phyloP scores from a whole-genome alignment of 2,888 invertebrate genomes.

The Trissoscelio sp. region DNA sequence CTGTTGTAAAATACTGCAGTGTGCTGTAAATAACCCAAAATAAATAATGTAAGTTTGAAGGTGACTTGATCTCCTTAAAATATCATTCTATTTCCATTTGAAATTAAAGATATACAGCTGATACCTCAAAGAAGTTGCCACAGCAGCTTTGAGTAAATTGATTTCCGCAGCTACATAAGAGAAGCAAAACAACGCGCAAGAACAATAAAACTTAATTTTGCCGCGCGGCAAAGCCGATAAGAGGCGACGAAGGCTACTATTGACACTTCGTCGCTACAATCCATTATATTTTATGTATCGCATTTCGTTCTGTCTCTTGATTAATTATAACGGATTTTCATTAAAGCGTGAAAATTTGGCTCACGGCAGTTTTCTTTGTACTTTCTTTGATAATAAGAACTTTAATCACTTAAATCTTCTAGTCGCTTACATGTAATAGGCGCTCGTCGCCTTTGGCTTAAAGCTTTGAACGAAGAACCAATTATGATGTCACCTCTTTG shows the following conservation, averaged over 20 bases:
- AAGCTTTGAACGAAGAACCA: slow-evolving; percentile 68
- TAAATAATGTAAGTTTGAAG: no score
- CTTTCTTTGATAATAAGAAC: slow-evolving; percentile 62
- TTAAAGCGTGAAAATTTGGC: slow-evolving; percentile 49
- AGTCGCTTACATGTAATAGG: slow-evolving; percentile 63
- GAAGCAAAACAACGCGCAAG: slow-evolving; percentile 11
- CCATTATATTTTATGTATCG: slow-evolving; percentile 48
- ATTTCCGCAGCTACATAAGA: slow-evolving; percentile 28
- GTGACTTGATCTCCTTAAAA: not conserved
- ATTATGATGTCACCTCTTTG: slow-evolving; percentile 68
- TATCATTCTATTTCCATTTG: not conserved
- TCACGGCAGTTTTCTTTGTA: slow-evolving; percentile 61
- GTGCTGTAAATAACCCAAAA: no score
- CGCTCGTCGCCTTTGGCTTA: slow-evolving; percentile 64
- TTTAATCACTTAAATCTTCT: slow-evolving; percentile 67
- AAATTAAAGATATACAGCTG: slow-evolving; percentile 21
- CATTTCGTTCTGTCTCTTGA: slow-evolving; percentile 29
- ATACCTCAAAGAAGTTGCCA: slow-evolving; percentile 17
- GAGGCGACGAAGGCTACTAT: slow-evolving; percentile 16
- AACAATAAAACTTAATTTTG: slow-evolving; percentile 43
- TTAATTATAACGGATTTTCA: slow-evolving; percentile 53
- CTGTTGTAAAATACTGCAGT: no score
- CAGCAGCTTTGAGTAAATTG: slow-evolving; percentile 22
- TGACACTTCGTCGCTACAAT: slow-evolving; percentile 40
- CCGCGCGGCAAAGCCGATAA: slow-evolving; percentile 9